Evolutionary conservation across 2,888 invertebrate species (phyloP), one percentile per base, ranked within the genome.

Genomic region (Encarsia formosa): DNA sequence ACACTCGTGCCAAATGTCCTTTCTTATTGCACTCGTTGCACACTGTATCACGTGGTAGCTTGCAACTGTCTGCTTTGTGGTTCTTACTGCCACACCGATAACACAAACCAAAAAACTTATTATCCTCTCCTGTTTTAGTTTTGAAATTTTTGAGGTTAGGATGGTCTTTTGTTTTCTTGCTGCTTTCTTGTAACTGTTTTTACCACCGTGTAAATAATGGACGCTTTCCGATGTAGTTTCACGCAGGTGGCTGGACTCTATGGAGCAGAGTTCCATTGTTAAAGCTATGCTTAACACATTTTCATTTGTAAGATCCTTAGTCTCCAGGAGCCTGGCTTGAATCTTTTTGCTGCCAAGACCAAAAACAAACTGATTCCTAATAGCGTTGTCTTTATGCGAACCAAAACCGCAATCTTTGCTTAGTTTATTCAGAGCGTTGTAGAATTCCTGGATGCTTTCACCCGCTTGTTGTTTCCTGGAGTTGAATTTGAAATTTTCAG

Each of bases 401-500:
- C 22, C 20, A n/a, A 5, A 18, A 38, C 22, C 22, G 13, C 38
- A 38, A n/a, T 19, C 4, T 4, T 9, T 9, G 22, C 38, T 38
- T 4, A 38, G n/a, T 18, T 41, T 29, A 9, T 16, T 41, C 2
- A 41, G 15, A 2, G 41, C 41, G 11, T 41, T 41, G 2, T 18
- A 3, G 18, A 29, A 41, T n/a, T 8, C 9, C 20, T 41, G 41
- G 2, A 29, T 13, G 13, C 5, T 6, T 29, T 41, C 41, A 2
- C 41, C 29, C 1, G 26, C 16, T 29, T 41, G 16, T 18, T 41
- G 41, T 13, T 18, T 26, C 9, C 29, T 2, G 18, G 18, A 29
- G 29, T 26, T 41, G 41, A 41, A 41, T 41, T 41, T 26, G 29
- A 29, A 38, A 22, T 22, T 22, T 22, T 38, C 38, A 4, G 38